Evolutionary conservation across 1,140 invertebrate genomes (phyloP).

Genomic region (Cydia pomonella): DNA sequence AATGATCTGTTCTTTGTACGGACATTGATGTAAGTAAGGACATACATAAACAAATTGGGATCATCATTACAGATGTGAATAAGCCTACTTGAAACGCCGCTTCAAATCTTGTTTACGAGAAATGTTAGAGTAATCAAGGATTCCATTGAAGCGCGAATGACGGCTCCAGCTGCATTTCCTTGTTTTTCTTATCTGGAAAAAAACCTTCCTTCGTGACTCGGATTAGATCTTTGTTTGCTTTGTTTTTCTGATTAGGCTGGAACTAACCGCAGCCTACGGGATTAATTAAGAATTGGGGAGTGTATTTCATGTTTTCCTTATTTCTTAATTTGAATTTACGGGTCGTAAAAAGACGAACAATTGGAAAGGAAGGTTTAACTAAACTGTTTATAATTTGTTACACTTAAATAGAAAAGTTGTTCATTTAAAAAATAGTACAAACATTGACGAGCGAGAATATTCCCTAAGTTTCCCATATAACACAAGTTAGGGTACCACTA

Average conservation of each 20-base stretch:
- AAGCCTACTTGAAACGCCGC: not conserved
- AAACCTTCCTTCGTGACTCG: not conserved
- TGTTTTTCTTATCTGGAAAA: constrained; percentile 6
- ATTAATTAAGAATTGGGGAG: constrained; percentile 7
- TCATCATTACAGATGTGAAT: not conserved
- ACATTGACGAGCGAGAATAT: too few species aligned
- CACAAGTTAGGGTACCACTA: too few species aligned
- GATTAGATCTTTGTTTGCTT: constrained; percentile 5
- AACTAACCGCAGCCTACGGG: not conserved
- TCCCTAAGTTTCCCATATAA: too few species aligned
- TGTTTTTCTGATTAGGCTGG: constrained; percentile 1
- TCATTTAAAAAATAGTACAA: too few species aligned
- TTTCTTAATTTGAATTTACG: not conserved
- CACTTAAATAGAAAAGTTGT: not conserved
- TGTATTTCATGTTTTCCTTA: not conserved
- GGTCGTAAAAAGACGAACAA: not conserved
- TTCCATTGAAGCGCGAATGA: not conserved
- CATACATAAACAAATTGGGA: not conserved
- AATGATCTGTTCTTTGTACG: too few species aligned
- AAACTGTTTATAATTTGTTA: not conserved
- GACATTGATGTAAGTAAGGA: too few species aligned
- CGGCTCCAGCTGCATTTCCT: not conserved
- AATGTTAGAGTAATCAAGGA: not conserved
- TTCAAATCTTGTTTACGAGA: not conserved
- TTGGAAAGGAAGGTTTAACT: not conserved